Evolutionary conservation across 1,140 invertebrate genomes (phyloP).

Genomic region (Pissodes strobi): DNA sequence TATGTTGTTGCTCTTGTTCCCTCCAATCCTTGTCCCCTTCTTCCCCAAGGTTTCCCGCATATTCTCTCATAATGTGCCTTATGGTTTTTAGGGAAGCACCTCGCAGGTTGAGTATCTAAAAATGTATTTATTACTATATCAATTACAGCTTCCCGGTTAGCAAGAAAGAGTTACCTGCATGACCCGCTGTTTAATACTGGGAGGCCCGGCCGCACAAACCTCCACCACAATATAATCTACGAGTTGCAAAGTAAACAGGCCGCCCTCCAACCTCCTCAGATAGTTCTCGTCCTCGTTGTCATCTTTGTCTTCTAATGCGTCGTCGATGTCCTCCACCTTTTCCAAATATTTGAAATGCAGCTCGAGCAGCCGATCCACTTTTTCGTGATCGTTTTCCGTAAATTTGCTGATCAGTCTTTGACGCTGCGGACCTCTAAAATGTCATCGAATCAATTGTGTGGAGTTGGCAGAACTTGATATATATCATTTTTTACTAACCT

Average conservation of each 20-base stretch:
- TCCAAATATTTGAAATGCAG: slow-evolving; percentile 97
- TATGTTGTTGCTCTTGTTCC: slow-evolving; percentile 88
- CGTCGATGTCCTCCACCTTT: slow-evolving; percentile 88
- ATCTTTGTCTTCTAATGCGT: slow-evolving; percentile 58
- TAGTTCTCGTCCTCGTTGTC: slow-evolving; percentile 86
- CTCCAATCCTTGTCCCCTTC: slow-evolving; percentile 80
- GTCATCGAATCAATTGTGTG: not conserved
- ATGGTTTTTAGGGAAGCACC: slow-evolving; percentile 94
- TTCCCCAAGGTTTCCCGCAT: slow-evolving; percentile 93
- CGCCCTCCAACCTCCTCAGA: slow-evolving; percentile 85
- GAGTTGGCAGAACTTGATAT: not conserved
- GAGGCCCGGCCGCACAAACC: slow-evolving; percentile 77
- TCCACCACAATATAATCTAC: slow-evolving; percentile 96
- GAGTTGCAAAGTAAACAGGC: slow-evolving; percentile 93
- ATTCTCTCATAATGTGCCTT: slow-evolving; percentile 93
- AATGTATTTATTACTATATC: too few species aligned
- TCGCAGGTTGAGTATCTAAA: slow-evolving; percentile 78
- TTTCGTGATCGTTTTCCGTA: slow-evolving; percentile 97
- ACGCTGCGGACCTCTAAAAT: slow-evolving; percentile 76
- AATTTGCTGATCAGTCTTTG: slow-evolving; percentile 94
- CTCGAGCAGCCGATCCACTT: slow-evolving; percentile 94
- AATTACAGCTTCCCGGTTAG: not conserved
- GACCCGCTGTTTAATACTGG: slow-evolving; percentile 84
- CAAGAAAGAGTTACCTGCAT: slow-evolving; percentile 60
- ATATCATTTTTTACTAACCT: slow-evolving; percentile 22